phyloP scores from a whole-genome alignment of 2,113 vertebrate species.

The Galbula dea region DNA sequence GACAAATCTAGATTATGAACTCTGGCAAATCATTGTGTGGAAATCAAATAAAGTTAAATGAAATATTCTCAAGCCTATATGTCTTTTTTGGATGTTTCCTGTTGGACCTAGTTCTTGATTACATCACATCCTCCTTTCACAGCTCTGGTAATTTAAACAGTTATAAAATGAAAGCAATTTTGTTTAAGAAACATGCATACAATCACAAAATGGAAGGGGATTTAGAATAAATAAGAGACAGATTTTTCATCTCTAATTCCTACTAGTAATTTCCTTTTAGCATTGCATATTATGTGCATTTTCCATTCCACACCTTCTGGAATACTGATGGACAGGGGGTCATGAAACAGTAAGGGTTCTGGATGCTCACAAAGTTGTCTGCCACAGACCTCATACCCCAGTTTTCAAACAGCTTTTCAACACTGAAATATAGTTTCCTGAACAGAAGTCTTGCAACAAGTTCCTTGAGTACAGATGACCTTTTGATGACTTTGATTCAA shows the following conservation, averaged over 20 bases:
- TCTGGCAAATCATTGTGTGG: background rate
- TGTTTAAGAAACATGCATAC: background rate
- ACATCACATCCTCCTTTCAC: background rate
- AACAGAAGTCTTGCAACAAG: background rate
- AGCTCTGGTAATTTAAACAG: background rate
- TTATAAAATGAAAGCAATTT: background rate
- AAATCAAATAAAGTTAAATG: background rate
- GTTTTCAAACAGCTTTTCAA: background rate
- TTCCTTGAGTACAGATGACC: background rate
- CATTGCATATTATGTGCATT: background rate
- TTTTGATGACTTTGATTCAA: background rate
- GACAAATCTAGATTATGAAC: background rate
- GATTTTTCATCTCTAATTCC: background rate
- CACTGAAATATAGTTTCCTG: background rate
- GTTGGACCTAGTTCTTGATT: background rate
- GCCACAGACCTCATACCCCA: background rate
- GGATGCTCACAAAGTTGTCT: background rate
- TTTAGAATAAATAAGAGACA: background rate
- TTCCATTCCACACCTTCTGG: background rate
- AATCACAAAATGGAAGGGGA: background rate
- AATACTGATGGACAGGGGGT: background rate
- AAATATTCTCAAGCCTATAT: background rate
- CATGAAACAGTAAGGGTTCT: background rate
- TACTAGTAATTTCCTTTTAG: background rate
- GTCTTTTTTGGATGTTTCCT: background rate